phyloP scores from a whole-genome alignment of 1,140 invertebrate genomes.

The Leptonema lineaticorne region DNA sequence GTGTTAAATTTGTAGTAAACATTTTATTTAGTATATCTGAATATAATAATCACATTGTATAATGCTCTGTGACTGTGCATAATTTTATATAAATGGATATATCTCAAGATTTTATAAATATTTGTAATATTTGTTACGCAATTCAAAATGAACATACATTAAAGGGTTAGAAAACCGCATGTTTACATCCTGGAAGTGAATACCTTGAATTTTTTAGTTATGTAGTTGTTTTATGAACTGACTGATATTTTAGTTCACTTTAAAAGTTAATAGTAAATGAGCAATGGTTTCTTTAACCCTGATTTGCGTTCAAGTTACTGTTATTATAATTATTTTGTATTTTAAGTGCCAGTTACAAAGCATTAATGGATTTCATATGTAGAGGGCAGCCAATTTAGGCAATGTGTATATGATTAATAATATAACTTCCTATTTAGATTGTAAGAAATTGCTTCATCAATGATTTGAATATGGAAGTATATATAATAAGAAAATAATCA shows the following conservation, averaged over 20 bases:
- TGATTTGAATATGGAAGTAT: constrained; percentile 15
- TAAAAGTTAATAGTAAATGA: too few species aligned
- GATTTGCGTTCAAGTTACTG: too few species aligned
- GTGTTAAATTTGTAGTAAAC: background rate
- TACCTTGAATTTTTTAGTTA: too few species aligned
- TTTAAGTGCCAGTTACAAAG: too few species aligned
- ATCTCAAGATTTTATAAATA: background rate
- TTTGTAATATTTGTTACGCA: background rate
- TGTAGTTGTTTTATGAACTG: too few species aligned
- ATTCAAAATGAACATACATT: too few species aligned
- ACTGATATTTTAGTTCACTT: too few species aligned
- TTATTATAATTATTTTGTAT: too few species aligned
- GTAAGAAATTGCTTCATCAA: constrained; percentile 15
- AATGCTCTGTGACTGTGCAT: background rate
- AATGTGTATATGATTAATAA: constrained; percentile 27
- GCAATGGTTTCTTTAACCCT: too few species aligned
- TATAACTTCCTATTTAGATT: constrained; percentile 27
- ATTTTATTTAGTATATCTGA: constrained; percentile 12
- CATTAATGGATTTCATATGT: background rate
- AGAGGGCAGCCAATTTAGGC: constrained; percentile 28
- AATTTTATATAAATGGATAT: background rate
- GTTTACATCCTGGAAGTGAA: too few species aligned
- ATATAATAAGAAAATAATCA: background rate
- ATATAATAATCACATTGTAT: background rate
- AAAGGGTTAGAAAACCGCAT: too few species aligned